These are phyloP conservation scores for Erebia aethiops DNA, from an alignment of 2,888 invertebrate genomes.

Conservation along the genomic window DNA sequence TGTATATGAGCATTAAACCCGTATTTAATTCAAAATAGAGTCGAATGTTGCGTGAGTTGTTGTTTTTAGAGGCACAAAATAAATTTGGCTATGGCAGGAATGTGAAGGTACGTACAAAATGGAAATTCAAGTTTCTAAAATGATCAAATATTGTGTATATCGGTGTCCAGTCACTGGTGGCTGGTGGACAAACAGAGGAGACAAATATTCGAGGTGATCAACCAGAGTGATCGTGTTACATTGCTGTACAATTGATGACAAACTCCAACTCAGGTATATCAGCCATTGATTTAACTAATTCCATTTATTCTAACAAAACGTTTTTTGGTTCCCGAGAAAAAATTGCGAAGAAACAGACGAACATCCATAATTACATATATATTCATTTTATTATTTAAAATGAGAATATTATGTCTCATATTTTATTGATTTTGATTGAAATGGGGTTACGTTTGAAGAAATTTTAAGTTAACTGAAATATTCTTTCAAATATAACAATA, in stretches of 20 bases:
- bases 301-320: no score
- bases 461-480: no score
- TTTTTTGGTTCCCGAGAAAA: no score
- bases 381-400: no score
- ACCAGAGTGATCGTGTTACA: slow-evolving; percentile 65
- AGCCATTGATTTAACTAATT: neutral
- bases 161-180: slow-evolving; percentile 44
- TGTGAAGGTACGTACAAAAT: slow-evolving; percentile 50
- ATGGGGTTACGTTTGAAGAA: no score
- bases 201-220: slow-evolving; percentile 58
- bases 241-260: slow-evolving; percentile 42
- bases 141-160: slow-evolving; percentile 63
- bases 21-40: neutral
- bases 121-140: slow-evolving; percentile 75
- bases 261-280: neutral
- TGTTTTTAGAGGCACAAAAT: slow-evolving; percentile 1
- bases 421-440: no score
- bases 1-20: neutral
- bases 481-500: neutral
- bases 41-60: slow-evolving; percentile 6
- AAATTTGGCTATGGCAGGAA: slow-evolving; percentile 25
- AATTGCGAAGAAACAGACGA: no score
- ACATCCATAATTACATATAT: no score
- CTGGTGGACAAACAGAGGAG: slow-evolving; percentile 52
- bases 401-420: no score